phyloP scores from a whole-genome alignment of 2,113 vertebrate genomes.

The Pungitius pungitius region DNA sequence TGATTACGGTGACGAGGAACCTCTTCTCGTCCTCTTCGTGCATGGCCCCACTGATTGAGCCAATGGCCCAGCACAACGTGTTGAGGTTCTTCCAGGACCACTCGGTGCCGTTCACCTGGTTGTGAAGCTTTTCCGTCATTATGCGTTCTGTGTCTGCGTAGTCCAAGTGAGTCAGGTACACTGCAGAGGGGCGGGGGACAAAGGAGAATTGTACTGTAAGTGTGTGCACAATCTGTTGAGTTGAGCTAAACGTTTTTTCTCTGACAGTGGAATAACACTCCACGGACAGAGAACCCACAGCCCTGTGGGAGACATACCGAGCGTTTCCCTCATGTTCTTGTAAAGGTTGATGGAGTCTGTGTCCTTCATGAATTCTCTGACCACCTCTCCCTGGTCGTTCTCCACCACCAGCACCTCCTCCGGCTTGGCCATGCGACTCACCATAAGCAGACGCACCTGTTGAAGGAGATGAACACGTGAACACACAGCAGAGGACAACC shows the following conservation, averaged over 20 bases:
- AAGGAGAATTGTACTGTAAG: background rate
- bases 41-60: conserved; percentile 98
- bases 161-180: conserved; percentile 98
- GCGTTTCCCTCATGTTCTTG: conserved; percentile 99
- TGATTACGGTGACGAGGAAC: conserved; percentile 98
- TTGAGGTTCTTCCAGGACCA: conserved; percentile 99
- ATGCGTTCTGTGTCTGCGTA: conserved; percentile 98
- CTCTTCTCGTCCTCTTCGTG: conserved; percentile 98
- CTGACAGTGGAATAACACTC: background rate
- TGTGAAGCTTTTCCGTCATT: conserved; percentile 99
- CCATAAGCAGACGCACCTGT: conserved; percentile 97
- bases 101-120: conserved; percentile 97
- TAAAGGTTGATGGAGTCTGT: conserved; percentile 99
- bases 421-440: conserved; percentile 98
- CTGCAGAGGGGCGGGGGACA: conserved; percentile 70
- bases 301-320: conserved; percentile 82
- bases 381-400: conserved; percentile 98
- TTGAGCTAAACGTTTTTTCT: background rate
- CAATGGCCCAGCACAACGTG: conserved; percentile 97
- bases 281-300: background rate
- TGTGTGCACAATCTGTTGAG: background rate
- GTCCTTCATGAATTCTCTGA: conserved; percentile 99
- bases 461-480: background rate
- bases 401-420: conserved; percentile 98
- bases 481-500: background rate